These are phyloP conservation scores for Synergus umbraculus DNA, from an alignment of 2,888 invertebrate species.

Conservation along the genomic window DNA sequence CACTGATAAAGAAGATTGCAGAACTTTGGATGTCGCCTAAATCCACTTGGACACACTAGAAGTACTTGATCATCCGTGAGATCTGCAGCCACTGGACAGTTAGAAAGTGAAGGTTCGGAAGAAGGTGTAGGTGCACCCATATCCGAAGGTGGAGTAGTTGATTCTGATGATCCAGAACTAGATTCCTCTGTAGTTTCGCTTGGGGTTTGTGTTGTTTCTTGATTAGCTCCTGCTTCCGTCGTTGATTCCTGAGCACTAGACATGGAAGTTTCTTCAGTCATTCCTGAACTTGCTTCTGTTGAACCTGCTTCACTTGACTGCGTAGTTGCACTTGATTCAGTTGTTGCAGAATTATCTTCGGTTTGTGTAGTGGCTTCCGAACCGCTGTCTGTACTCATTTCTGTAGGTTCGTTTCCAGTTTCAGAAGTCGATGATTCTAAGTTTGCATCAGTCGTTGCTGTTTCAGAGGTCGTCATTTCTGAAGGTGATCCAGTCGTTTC, in stretches of 20 bases:
- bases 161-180: constrained; percentile 48
- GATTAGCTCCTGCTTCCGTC: constrained; percentile 46
- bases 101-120: constrained; percentile 51
- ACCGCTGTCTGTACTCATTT: not conserved
- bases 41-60: constrained; percentile 89
- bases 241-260: constrained; percentile 51
- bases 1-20: constrained; percentile 93
- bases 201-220: constrained; percentile 54
- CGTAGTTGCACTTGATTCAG: constrained; percentile 47
- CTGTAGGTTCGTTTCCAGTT: constrained; percentile 15
- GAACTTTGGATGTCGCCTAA: constrained; percentile 89
- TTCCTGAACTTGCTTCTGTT: constrained; percentile 42
- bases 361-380: constrained; percentile 46
- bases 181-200: constrained; percentile 47
- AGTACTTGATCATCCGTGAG: constrained; percentile 85
- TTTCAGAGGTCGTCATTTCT: constrained; percentile 46
- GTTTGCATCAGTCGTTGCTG: constrained; percentile 45
- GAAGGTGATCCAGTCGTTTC: constrained; percentile 47
- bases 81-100: constrained; percentile 73
- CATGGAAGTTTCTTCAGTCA: constrained; percentile 41
- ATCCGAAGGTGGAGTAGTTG: constrained; percentile 57
- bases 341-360: constrained; percentile 44
- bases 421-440: constrained; percentile 43
- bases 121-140: constrained; percentile 64
- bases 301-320: constrained; percentile 30